Percentiles rank a stretch among this genome's conserved stretches.
Conservation (phyloP, 2,888 invertebrate genomes). For the Andrena bucephala region DNA sequence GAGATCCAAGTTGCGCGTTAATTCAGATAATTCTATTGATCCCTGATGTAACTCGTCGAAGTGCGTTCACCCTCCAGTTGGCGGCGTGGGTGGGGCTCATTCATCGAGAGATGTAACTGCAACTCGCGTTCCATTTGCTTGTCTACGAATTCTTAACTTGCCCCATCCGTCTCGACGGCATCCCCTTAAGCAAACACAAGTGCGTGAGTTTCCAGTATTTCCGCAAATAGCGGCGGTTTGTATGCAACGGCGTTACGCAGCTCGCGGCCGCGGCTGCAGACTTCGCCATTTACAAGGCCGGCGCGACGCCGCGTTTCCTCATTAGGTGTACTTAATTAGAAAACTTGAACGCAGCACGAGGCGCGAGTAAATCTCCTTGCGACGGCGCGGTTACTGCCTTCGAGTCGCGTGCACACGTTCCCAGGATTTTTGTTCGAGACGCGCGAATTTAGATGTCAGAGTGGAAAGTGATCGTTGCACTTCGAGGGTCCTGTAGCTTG, state of each 20-base stretch:
- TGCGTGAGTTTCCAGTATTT: slow-evolving; percentile 32
- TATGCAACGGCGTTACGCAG: slow-evolving; percentile 42
- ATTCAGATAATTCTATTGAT: too few relatives aligned
- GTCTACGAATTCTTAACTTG: background rate
- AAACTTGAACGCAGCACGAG: slow-evolving; percentile 60
- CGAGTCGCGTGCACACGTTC: background rate
- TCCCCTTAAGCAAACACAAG: slow-evolving; percentile 16
- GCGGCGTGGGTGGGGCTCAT: too few relatives aligned
- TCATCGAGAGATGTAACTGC: background rate
- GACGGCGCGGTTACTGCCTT: slow-evolving; percentile 25
- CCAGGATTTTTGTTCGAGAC: background rate
- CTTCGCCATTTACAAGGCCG: slow-evolving; percentile 52
- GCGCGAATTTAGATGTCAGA: too few relatives aligned
- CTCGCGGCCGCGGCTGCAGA: slow-evolving; percentile 6
- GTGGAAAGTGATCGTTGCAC: too few relatives aligned
- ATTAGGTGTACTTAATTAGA: slow-evolving; percentile 71
- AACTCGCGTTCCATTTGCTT: background rate
- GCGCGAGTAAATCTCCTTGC: slow-evolving; percentile 51
- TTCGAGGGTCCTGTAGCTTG: too few relatives aligned
- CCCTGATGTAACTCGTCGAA: too few relatives aligned
- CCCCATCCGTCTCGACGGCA: background rate
- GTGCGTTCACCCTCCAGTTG: too few relatives aligned
- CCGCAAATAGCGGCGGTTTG: slow-evolving; percentile 44
- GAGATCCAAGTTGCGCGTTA: too few relatives aligned
- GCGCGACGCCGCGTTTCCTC: slow-evolving; percentile 62